Conservation (phyloP, 2,888 invertebrate species). For the Eustalomyia histrio region DNA sequence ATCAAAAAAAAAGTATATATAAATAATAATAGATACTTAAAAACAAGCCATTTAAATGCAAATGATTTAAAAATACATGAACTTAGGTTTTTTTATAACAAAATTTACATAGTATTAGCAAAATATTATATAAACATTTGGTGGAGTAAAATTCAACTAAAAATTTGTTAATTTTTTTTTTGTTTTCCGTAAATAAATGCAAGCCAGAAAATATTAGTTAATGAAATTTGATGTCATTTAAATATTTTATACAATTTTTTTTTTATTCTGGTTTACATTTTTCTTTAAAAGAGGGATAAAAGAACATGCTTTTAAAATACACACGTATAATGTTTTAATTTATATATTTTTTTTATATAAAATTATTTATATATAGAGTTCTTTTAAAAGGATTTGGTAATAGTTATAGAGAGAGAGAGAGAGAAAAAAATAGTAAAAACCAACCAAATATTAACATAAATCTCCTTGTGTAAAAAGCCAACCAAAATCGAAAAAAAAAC, state of each 20-base stretch:
- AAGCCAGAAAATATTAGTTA: constrained; percentile 50
- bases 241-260: constrained; percentile 23
- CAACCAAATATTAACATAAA: constrained; percentile 24
- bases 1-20: constrained; percentile 31
- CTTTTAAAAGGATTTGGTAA: neutral
- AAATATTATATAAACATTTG: constrained; percentile 42
- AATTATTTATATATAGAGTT: constrained; percentile 28
- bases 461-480: constrained; percentile 36
- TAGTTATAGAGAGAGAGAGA: constrained; percentile 18
- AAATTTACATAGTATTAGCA: constrained; percentile 44
- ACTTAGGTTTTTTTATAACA: constrained; percentile 20
- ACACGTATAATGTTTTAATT: constrained; percentile 53
- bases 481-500: constrained; percentile 30
- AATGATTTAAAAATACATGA: constrained; percentile 48
- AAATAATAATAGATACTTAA: constrained; percentile 21
- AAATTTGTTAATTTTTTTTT: too few species aligned
- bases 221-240: constrained; percentile 25
- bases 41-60: constrained; percentile 60
- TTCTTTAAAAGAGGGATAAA: constrained; percentile 10
- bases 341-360: constrained; percentile 35
- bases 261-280: constrained; percentile 43
- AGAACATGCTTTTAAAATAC: constrained; percentile 59
- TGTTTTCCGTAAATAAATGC: constrained; percentile 30
- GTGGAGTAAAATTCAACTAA: constrained; percentile 4
- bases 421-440: neutral